Evolutionary conservation across 2,113 vertebrate genomes (phyloP).

Genomic region (Leiothrix lutea): DNA sequence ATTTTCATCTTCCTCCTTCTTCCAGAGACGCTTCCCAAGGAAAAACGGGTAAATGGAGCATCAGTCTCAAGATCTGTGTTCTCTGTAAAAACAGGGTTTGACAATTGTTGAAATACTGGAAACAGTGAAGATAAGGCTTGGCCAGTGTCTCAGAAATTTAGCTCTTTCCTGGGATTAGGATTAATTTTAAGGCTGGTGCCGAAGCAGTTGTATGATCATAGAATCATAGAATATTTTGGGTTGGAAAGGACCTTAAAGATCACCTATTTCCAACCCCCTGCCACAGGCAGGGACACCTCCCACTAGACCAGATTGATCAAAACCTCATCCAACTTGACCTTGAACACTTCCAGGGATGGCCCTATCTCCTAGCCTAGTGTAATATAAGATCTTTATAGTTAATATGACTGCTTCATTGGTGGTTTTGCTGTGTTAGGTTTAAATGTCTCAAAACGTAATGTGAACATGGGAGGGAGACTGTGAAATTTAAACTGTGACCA

Average conservation of each 20-base stretch:
- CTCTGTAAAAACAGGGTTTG: neutral
- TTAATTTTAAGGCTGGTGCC: neutral
- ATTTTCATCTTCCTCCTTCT: conserved; percentile 87
- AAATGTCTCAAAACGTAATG: neutral
- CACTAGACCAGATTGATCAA: neutral
- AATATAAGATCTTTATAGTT: neutral
- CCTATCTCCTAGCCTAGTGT: neutral
- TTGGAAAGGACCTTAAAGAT: neutral
- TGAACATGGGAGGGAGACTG: neutral
- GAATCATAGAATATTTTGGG: neutral
- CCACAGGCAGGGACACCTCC: neutral
- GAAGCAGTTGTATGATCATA: neutral
- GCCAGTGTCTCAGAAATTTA: neutral
- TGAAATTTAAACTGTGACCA: neutral
- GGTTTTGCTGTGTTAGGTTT: neutral
- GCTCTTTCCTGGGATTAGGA: neutral
- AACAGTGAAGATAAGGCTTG: neutral
- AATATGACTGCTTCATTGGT: neutral
- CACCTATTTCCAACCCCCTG: neutral
- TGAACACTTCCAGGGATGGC: neutral
- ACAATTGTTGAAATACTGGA: neutral
- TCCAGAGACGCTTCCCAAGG: conserved; percentile 86
- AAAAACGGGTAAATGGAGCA: conserved; percentile 77
- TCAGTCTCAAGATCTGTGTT: neutral
- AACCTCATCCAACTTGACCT: neutral